Base-by-base conservation (phyloP, 2,113 vertebrate species). In the Sula dactylatra region DNA sequence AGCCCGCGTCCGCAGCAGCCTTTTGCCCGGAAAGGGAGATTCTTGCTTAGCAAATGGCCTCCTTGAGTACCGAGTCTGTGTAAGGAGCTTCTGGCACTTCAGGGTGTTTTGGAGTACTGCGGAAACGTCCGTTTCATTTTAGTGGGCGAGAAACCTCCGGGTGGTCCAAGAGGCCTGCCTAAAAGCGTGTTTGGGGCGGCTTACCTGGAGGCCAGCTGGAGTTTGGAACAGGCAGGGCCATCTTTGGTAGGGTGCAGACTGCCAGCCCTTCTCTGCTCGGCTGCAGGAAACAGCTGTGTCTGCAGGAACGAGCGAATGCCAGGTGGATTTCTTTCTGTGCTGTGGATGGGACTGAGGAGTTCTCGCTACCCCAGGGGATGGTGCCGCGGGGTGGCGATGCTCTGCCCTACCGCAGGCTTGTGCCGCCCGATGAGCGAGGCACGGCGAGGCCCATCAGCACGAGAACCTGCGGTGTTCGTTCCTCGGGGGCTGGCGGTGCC, bases 401-500 rank as follows among this genome's bases (percentile, higher is more conserved):
- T 56, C 5, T 55, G 47, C n/a, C 44, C 27, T 7, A 0, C 29
- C 11, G 2, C 5, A 3, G 64, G 24, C 8, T 25, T 13, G 13
- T 13, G 66, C 42, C 9, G 0, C 44, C 9, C 4, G 10, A 0
- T 3, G 70, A 7, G n/a, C 10, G 11, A n/a, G 38, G 16, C 44
- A 4, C 1, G 7, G 19, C 4, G 29, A n/a, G 31, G 24, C 5
- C 42, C 24, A 0, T 6, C 34, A 2, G 19, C 26, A 13, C 6
- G 16, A 26, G 52, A 19, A 0, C 6, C 56, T 0, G 8, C 4
- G 29, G 14, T 8, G 38, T 4, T 44, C 5, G 4, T 58, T 64
- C 11, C 36, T 14, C 4, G 16, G 50, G 2, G 0, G 40, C 22
- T 6, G 38, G 34, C 2, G 7, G 25, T 47, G 62, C 56, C 5